Evolutionary conservation across 1,140 invertebrate species (phyloP).

Genomic region (Caenorhabditis briggsae): DNA sequence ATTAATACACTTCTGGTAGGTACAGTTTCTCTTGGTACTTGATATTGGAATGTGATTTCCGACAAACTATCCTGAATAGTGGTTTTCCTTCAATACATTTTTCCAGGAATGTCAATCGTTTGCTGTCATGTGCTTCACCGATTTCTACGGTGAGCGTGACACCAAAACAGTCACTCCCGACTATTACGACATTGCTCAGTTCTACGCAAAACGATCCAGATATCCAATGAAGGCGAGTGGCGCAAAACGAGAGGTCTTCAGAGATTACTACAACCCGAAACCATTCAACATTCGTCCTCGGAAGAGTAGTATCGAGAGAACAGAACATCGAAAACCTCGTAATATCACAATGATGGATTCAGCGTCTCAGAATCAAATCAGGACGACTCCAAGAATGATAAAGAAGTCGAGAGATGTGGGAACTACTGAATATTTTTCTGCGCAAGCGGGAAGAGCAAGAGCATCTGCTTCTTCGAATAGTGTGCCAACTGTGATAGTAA

Average conservation of each 20-base stretch:
- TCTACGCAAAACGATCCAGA: neutral
- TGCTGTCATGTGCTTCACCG: neutral
- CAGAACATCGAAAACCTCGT: neutral
- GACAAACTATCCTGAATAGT: too few species aligned
- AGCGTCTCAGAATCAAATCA: conserved; percentile 31
- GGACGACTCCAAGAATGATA: conserved; percentile 12
- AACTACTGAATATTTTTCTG: neutral
- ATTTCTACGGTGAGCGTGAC: conserved; percentile 28
- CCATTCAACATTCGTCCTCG: neutral
- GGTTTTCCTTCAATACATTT: neutral
- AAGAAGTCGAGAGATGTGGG: neutral
- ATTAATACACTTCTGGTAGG: too few species aligned
- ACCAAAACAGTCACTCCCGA: neutral
- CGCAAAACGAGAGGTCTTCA: neutral
- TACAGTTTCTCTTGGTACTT: too few species aligned
- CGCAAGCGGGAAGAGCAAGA: conserved; percentile 5
- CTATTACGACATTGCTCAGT: conserved; percentile 19
- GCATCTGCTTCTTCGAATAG: neutral
- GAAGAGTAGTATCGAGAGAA: neutral
- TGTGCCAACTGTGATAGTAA: conserved; percentile 16
- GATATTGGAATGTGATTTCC: too few species aligned
- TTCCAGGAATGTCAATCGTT: conserved; percentile 39
- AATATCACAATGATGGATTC: neutral
- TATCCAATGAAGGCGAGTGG: neutral
- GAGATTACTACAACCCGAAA: neutral